Evolutionary conservation across 2,797 vertebrate species (phyloP), one percentile per base, ranked within the genome.

Genomic region (Apogon hyalosoma): DNA sequence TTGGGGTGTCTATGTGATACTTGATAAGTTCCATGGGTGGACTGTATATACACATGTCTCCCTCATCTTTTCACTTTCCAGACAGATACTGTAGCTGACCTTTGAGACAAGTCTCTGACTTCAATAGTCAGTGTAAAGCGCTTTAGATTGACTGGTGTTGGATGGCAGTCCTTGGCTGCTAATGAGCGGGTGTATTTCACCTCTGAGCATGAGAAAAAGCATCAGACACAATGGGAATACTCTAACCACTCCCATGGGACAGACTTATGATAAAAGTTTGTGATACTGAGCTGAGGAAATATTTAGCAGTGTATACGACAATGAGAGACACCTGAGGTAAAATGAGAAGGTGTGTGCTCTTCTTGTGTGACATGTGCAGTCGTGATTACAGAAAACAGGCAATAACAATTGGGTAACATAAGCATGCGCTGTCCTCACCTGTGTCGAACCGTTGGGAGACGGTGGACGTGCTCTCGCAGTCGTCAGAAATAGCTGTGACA

Each of bases 391-490:
- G 16, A 47, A 47, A 46, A 50, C 33, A 47, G 7, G 11, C 4
- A 47, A 24, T 10, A 6, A n/a, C 13, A 46, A 6, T 28, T 28
- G 24, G 6, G 2, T 28, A 28, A 45, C 3, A 7, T 9, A 52
- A 56, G 16, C 31, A 58, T 31, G 1, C 0, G 39, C 46, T 33
- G 4, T 2, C 0, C 82, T 87, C 84, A 95, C 95, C 91, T 85
- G 95, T 95, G 18, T 93, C 69, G 8, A 95, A 93, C 11, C 5
- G 0, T 31, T 53, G 11, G 3, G 69, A 33, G 61, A 0, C 7
- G 62, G 82, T 88, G 12, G 87, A 90, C 19, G 36, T 84, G 64
- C 66, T 93, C 54, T 82, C 77, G 8, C 95, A 95, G 86, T 72
- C 64, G 0, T 84, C 76, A 2, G 86, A 87, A 41, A 92, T 66